These are phyloP conservation scores for Mesocricetus auratus DNA, from an alignment of 2,113 vertebrate species.

Conservation along the genomic window DNA sequence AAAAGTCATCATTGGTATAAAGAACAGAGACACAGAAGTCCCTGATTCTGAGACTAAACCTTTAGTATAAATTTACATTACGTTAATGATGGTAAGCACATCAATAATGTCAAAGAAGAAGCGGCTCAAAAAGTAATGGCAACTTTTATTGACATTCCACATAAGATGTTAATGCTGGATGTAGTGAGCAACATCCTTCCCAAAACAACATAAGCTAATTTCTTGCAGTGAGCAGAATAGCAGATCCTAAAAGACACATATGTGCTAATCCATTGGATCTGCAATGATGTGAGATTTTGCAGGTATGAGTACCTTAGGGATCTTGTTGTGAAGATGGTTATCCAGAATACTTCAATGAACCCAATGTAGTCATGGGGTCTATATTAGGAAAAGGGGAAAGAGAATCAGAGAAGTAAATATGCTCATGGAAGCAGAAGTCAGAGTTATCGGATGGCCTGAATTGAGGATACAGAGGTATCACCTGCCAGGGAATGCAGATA, in stretches of 20 bases:
- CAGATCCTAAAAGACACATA: neutral
- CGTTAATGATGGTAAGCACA: neutral
- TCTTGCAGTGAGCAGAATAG: neutral
- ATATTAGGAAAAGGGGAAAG: neutral
- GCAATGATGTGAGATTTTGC: neutral
- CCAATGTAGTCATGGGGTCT: neutral
- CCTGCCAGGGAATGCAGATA: neutral
- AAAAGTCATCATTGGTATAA: neutral
- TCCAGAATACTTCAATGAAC: neutral
- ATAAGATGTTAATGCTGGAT: neutral
- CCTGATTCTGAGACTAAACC: neutral
- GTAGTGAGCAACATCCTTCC: neutral
- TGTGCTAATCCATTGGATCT: neutral
- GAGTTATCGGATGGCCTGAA: neutral
- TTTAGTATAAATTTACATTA: neutral
- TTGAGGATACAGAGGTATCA: neutral
- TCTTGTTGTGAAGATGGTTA: neutral
- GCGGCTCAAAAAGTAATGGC: neutral
- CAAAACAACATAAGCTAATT: neutral
- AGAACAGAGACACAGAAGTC: neutral
- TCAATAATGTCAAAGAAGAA: neutral
- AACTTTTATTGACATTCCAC: neutral
- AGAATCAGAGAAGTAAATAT: neutral
- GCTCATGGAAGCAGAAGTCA: neutral
- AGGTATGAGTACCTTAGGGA: neutral